These are phyloP conservation scores for Himalopsyche kuldschensis DNA, from an alignment of 2,888 invertebrate species.

Conservation along the genomic window DNA sequence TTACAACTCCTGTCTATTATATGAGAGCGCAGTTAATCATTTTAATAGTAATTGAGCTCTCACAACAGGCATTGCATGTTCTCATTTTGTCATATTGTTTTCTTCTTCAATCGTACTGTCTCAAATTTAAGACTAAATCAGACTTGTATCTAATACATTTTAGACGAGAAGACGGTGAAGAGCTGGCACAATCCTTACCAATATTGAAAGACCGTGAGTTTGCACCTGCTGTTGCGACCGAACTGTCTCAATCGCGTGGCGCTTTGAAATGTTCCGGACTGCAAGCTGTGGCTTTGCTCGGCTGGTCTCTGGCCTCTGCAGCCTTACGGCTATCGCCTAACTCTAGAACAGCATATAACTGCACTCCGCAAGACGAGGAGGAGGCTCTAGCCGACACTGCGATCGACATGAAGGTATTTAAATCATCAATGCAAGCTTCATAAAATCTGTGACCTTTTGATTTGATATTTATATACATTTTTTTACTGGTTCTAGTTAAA, in stretches of 20 bases:
- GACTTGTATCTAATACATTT: neutral
- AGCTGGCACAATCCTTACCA: constrained; percentile 68
- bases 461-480: no score
- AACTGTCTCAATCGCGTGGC: constrained; percentile 52
- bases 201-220: constrained; percentile 64
- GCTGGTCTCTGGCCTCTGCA: constrained; percentile 69
- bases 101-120: neutral
- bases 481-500: no score
- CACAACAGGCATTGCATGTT: no score
- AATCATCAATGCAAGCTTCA: no score
- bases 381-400: constrained; percentile 80
- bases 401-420: constrained; percentile 64
- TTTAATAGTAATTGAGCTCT: no score
- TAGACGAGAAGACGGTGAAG: constrained; percentile 75
- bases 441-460: no score
- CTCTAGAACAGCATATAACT: constrained; percentile 51
- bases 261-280: constrained; percentile 47
- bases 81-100: no score
- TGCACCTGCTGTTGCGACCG: constrained; percentile 57
- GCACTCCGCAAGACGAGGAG: constrained; percentile 66
- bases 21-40: no score
- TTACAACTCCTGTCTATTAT: no score
- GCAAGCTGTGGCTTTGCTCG: constrained; percentile 69
- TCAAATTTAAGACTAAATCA: neutral
- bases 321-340: constrained; percentile 62